These are phyloP conservation scores for Nematopogon swammerdamellus DNA, from an alignment of 2,888 invertebrate species.

Conservation along the genomic window DNA sequence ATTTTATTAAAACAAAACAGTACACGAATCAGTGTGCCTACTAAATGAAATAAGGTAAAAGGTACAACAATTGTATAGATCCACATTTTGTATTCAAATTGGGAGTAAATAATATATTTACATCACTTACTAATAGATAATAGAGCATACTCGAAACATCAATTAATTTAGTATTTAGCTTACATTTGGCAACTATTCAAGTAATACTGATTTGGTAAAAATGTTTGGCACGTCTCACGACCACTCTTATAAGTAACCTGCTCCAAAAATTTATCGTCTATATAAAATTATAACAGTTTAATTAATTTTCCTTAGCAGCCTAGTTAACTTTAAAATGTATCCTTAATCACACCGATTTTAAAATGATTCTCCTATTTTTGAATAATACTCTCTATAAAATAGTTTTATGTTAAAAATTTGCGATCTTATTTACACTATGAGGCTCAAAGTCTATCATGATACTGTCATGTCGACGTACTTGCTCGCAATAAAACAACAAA, in stretches of 20 bases:
- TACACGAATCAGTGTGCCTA: too few species aligned
- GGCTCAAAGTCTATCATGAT: too few species aligned
- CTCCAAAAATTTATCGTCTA: slow-evolving; percentile 27
- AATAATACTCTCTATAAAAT: slow-evolving; percentile 2
- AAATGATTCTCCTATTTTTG: slow-evolving; percentile 42
- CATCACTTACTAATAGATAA: too few species aligned
- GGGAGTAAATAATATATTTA: too few species aligned
- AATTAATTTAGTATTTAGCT: slow-evolving; percentile 26
- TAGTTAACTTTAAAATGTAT: slow-evolving; percentile 20
- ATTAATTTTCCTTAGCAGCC: background rate
- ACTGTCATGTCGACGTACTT: too few species aligned
- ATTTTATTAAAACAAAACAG: too few species aligned
- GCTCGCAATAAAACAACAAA: too few species aligned
- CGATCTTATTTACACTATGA: slow-evolving; percentile 33
- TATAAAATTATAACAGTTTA: background rate
- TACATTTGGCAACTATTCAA: slow-evolving; percentile 48
- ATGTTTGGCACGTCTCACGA: slow-evolving; percentile 50
- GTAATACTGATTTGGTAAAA: slow-evolving; percentile 58
- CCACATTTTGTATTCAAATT: too few species aligned
- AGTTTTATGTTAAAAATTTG: background rate
- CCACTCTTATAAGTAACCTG: slow-evolving; percentile 36
- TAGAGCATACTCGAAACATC: background rate
- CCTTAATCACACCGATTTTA: slow-evolving; percentile 49
- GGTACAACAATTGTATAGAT: too few species aligned
- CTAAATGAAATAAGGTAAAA: too few species aligned